Conservation (phyloP, 1,140 invertebrate genomes). For the Drosophila bocqueti region DNA sequence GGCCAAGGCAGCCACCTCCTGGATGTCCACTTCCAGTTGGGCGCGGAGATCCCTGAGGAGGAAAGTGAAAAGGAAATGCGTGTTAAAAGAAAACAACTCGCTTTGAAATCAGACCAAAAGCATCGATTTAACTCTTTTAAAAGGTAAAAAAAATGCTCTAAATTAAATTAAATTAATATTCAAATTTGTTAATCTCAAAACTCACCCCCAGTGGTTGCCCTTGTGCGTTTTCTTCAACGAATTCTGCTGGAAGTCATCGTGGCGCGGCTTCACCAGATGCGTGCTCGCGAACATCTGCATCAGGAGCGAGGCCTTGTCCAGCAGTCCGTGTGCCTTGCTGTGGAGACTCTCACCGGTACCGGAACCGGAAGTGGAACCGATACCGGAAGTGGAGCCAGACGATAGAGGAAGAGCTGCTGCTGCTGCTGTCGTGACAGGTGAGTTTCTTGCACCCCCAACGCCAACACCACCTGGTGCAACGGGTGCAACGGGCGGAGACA, state of each 20-base stretch:
- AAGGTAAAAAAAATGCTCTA: background rate
- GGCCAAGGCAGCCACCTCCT: slow-evolving; percentile 78
- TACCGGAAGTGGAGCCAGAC: background rate
- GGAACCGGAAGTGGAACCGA: too few species aligned
- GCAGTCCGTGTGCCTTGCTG: slow-evolving; percentile 86
- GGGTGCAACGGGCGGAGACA: background rate
- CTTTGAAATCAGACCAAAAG: background rate
- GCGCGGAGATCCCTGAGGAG: slow-evolving; percentile 94
- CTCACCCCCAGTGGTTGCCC: slow-evolving; percentile 96
- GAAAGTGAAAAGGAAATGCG: background rate
- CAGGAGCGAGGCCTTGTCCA: slow-evolving; percentile 93
- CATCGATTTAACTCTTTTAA: background rate
- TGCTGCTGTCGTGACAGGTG: slow-evolving; percentile 1
- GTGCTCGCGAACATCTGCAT: slow-evolving; percentile 97
- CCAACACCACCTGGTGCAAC: background rate
- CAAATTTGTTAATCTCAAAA: too few species aligned
- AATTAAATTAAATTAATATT: background rate
- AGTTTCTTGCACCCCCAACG: background rate
- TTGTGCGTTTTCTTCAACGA: slow-evolving; percentile 93
- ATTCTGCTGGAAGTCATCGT: slow-evolving; percentile 90
- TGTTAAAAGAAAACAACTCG: too few species aligned
- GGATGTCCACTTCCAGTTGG: slow-evolving; percentile 92
- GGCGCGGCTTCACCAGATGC: slow-evolving; percentile 89
- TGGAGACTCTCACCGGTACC: slow-evolving; percentile 62
- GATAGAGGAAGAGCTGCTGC: slow-evolving; percentile 2